Evolutionary conservation across 2,113 vertebrate species (phyloP).

Genomic region (Protobothrops mucrosquamatus): DNA sequence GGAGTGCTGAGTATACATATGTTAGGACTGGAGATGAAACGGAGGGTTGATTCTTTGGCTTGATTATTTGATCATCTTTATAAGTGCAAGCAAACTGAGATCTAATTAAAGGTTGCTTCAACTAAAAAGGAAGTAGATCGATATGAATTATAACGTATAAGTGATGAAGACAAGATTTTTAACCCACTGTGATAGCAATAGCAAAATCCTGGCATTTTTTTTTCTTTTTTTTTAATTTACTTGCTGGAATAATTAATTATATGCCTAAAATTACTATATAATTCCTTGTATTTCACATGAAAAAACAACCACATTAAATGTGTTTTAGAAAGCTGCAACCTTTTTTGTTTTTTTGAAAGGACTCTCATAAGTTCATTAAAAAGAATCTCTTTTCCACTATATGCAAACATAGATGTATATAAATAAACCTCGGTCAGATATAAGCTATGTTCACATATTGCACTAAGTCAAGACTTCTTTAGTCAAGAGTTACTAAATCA

Average conservation of each 20-base stretch:
- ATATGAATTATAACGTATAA: not conserved
- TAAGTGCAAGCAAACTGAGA: conserved; percentile 98
- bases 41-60: conserved; percentile 40
- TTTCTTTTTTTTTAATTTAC: not conserved
- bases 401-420: not conserved
- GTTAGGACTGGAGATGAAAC: conserved; percentile 62
- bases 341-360: not conserved
- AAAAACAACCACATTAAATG: not conserved
- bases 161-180: not conserved
- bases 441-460: not conserved
- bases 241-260: not conserved
- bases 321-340: not conserved
- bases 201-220: not conserved
- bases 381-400: not conserved
- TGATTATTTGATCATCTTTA: conserved; percentile 64
- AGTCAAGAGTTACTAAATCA: not conserved
- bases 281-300: not conserved
- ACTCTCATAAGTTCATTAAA: not conserved
- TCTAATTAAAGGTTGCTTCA: conserved; percentile 73
- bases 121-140: conserved; percentile 65
- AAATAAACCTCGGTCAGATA: not conserved
- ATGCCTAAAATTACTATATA: not conserved
- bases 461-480: not conserved
- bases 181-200: not conserved
- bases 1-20: conserved; percentile 63